Evolutionary conservation across 2,888 invertebrate species (phyloP).

Genomic region (Chalcis sispes): DNA sequence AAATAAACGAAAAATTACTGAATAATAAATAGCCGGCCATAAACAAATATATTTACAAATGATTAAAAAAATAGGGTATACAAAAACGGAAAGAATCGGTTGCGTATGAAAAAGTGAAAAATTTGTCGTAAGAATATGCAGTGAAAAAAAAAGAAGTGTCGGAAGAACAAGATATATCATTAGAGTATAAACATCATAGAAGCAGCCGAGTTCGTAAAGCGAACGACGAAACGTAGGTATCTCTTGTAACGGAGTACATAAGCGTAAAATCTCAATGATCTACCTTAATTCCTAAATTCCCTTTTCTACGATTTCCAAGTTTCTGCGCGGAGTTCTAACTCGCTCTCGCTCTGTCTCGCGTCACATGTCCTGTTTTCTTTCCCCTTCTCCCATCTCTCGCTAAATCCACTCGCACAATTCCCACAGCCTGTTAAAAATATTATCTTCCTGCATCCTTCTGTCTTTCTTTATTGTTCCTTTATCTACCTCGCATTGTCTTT

Average conservation of each 20-base stretch:
- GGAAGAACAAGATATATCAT: neutral
- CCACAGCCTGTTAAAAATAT: neutral
- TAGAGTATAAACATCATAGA: conserved; percentile 24
- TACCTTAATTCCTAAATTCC: conserved; percentile 22
- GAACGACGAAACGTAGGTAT: conserved; percentile 1
- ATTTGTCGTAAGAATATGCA: neutral
- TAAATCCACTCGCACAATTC: too few species aligned
- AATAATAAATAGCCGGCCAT: too few species aligned
- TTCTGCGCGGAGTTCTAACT: neutral
- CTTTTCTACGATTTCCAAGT: neutral
- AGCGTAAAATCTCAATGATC: conserved; percentile 14
- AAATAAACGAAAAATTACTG: too few species aligned
- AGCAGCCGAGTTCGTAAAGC: conserved; percentile 11
- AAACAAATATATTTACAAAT: neutral
- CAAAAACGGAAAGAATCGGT: conserved; percentile 3
- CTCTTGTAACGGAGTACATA: neutral
- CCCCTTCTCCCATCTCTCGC: neutral
- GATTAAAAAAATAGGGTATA: neutral
- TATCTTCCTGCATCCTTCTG: too few species aligned
- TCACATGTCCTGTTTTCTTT: neutral
- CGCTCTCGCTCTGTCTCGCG: neutral
- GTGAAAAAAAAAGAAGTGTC: neutral
- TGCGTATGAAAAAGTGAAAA: neutral
- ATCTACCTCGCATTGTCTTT: too few species aligned
- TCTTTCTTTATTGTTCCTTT: too few species aligned